These are phyloP conservation scores for Bombycilla garrulus DNA, from an alignment of 2,113 vertebrate genomes.

Conservation along the genomic window DNA sequence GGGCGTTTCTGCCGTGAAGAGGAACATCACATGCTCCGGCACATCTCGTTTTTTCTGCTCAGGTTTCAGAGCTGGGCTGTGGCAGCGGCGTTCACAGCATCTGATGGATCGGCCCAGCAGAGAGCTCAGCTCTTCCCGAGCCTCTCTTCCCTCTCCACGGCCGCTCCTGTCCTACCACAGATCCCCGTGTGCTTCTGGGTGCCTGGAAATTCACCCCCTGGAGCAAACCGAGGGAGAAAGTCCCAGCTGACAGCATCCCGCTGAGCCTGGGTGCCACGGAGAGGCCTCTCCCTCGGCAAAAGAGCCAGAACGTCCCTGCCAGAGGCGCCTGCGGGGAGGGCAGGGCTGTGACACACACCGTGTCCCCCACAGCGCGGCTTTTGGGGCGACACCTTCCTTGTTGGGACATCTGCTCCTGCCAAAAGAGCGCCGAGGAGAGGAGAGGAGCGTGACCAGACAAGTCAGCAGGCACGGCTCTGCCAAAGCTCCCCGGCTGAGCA, in stretches of 20 bases:
- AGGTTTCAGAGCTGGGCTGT: constrained; percentile 1
- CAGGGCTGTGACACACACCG: not conserved
- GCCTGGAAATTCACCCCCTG: not conserved
- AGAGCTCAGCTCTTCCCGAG: not conserved
- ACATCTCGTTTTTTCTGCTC: constrained; percentile 52
- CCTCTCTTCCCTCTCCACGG: not conserved
- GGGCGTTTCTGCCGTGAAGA: not conserved
- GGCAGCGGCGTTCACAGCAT: not conserved
- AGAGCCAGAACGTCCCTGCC: not conserved
- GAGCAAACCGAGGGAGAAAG: not conserved
- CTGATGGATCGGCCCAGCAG: not conserved
- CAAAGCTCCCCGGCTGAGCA: not conserved
- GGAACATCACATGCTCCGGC: constrained; percentile 16
- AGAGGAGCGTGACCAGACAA: not conserved
- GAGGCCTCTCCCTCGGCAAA: not conserved
- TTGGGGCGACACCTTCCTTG: not conserved
- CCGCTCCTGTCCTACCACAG: not conserved
- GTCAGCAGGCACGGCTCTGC: not conserved
- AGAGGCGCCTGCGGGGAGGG: not conserved
- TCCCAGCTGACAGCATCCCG: not conserved
- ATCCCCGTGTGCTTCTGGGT: not conserved
- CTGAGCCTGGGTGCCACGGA: rapidly evolving
- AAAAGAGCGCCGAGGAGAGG: not conserved
- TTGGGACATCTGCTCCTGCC: not conserved
- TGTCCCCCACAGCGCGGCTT: rapidly evolving